phyloP scores from a whole-genome alignment of 2,888 invertebrate genomes.

The Iselma pallidipennis region DNA sequence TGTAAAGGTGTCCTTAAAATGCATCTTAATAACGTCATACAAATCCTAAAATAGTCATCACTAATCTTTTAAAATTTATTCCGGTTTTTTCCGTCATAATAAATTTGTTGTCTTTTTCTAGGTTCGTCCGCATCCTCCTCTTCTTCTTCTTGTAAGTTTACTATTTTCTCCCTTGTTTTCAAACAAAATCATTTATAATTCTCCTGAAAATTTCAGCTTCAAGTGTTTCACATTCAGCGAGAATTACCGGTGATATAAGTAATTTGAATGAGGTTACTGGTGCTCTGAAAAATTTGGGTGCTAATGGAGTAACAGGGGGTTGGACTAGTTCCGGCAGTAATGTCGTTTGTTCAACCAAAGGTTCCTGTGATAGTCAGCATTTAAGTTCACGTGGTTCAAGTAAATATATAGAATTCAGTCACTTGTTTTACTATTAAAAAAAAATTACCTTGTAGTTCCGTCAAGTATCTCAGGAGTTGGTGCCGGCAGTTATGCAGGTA shows the following conservation, averaged over 20 bases:
- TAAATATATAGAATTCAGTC: background rate
- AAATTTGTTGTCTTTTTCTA: slow-evolving; percentile 8
- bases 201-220: slow-evolving; percentile 8
- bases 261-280: slow-evolving; percentile 13
- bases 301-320: background rate
- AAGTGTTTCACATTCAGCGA: slow-evolving; percentile 22
- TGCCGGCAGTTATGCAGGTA: background rate
- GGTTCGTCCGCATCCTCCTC: slow-evolving; percentile 18
- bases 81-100: no score
- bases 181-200: background rate
- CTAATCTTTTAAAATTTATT: no score
- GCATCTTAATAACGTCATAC: background rate
- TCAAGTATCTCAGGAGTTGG: background rate
- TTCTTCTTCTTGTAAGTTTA: slow-evolving; percentile 23
- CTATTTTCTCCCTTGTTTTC: background rate
- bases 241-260: slow-evolving; percentile 10
- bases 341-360: background rate
- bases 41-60: background rate
- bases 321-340: background rate
- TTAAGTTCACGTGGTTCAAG: background rate
- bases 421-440: no score
- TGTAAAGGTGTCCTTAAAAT: background rate
- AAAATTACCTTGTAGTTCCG: background rate
- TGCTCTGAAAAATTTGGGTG: slow-evolving; percentile 10
- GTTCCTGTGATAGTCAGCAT: background rate